Percentiles rank a stretch among this genome's conserved stretches.
Evolutionary conservation across 35 echinoderm and acorn worm species (phyloP).

Genomic region (Patiria miniata): DNA sequence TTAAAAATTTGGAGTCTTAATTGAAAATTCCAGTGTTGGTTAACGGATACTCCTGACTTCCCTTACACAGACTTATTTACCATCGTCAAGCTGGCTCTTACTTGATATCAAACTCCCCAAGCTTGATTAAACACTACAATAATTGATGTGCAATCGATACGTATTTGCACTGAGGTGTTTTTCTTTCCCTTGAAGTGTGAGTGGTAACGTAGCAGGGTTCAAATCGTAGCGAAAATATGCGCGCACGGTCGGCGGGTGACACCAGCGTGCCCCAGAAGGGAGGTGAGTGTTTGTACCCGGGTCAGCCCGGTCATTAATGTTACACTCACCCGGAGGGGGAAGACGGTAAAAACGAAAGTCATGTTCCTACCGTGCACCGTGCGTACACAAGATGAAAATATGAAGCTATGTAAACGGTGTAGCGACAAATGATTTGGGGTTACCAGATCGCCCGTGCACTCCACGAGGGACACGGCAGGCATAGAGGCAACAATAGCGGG

Average conservation of each 20-base stretch:
- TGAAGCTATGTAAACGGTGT: too few species aligned
- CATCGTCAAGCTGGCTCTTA: neutral
- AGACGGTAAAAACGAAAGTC: neutral
- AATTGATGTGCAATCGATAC: conserved; percentile 19
- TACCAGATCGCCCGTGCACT: too few species aligned
- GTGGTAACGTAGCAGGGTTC: too few species aligned
- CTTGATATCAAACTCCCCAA: neutral
- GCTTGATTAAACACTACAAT: conserved; percentile 29
- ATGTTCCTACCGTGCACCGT: too few species aligned
- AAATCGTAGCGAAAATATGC: too few species aligned
- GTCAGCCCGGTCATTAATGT: conserved; percentile 9
- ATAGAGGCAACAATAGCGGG: too few species aligned
- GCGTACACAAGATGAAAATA: too few species aligned
- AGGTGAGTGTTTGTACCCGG: neutral
- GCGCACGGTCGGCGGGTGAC: neutral
- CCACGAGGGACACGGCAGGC: too few species aligned
- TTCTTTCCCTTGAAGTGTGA: neutral
- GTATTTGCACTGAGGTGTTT: conserved; percentile 8
- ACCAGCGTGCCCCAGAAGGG: neutral
- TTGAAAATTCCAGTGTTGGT: neutral
- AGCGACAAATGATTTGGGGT: too few species aligned
- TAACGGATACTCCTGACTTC: neutral
- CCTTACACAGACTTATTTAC: neutral
- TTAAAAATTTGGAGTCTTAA: neutral
- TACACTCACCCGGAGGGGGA: neutral